phyloP scores from a whole-genome alignment of 2,113 vertebrate species.

The Sula dactylatra region DNA sequence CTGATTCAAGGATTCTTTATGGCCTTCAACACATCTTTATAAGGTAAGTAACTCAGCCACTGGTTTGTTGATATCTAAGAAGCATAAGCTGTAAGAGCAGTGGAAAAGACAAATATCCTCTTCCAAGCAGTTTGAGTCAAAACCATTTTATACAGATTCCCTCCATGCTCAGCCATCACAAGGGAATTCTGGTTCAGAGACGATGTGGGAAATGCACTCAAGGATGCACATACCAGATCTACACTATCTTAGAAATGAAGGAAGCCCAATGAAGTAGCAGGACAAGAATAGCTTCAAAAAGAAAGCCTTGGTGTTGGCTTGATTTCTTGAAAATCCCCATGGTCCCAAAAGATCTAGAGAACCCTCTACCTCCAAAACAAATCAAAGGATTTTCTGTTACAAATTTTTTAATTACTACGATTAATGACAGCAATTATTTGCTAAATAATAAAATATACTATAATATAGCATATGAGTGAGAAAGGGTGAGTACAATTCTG shows the following conservation, averaged over 20 bases:
- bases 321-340: background rate
- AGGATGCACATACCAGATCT: background rate
- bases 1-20: background rate
- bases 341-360: background rate
- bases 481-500: background rate
- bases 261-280: background rate
- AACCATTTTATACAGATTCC: background rate
- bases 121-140: background rate
- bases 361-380: background rate
- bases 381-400: background rate
- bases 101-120: background rate
- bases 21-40: background rate
- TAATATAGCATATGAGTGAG: background rate
- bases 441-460: background rate
- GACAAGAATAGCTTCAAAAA: background rate
- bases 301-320: background rate
- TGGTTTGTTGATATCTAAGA: background rate
- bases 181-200: background rate
- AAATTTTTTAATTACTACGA: background rate
- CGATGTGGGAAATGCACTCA: background rate
- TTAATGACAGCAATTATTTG: background rate
- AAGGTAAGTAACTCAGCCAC: background rate
- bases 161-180: background rate
- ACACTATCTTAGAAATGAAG: background rate
- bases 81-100: background rate